Conservation (phyloP, 2,888 invertebrate genomes). For the Fragum fragum region DNA sequence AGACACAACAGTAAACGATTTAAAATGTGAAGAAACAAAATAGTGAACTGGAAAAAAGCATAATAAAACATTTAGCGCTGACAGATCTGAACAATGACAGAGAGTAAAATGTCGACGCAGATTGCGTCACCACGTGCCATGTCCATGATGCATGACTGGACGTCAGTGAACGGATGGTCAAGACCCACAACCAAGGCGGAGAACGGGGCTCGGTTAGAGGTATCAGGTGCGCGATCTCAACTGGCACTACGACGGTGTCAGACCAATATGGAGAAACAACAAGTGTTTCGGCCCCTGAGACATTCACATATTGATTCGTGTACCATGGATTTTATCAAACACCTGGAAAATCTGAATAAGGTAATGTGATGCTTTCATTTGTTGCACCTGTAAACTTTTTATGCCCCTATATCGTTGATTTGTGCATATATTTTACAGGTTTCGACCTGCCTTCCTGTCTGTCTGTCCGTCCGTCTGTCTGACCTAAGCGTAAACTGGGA, state of each 20-base stretch:
- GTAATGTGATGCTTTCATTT: slow-evolving; percentile 16
- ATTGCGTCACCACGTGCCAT: slow-evolving; percentile 11
- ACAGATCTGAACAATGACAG: not conserved
- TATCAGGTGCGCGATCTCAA: slow-evolving; percentile 28
- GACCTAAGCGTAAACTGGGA: too few species aligned
- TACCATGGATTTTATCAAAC: slow-evolving; percentile 54
- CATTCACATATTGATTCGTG: slow-evolving; percentile 34
- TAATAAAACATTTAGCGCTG: too few species aligned
- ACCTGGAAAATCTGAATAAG: slow-evolving; percentile 54
- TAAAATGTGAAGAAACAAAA: too few species aligned
- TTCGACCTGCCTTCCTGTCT: too few species aligned
- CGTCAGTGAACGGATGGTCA: slow-evolving; percentile 51
- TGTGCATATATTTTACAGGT: too few species aligned
- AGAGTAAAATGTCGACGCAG: slow-evolving; percentile 25
- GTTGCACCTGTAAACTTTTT: too few species aligned
- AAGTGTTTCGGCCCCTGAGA: slow-evolving; percentile 51
- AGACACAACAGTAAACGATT: too few species aligned
- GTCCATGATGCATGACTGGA: slow-evolving; percentile 53
- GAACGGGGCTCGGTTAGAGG: slow-evolving; percentile 6
- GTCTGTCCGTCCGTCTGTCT: too few species aligned
- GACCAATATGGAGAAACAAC: slow-evolving; percentile 46
- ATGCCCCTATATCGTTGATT: too few species aligned
- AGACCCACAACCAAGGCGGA: slow-evolving; percentile 37
- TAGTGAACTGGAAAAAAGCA: too few species aligned
- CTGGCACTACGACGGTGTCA: slow-evolving; percentile 49